Percentiles rank a stretch among this genome's conserved stretches.
Evolutionary conservation across 2,888 invertebrate species (phyloP).

Genomic region (Leptopilina myrica): DNA sequence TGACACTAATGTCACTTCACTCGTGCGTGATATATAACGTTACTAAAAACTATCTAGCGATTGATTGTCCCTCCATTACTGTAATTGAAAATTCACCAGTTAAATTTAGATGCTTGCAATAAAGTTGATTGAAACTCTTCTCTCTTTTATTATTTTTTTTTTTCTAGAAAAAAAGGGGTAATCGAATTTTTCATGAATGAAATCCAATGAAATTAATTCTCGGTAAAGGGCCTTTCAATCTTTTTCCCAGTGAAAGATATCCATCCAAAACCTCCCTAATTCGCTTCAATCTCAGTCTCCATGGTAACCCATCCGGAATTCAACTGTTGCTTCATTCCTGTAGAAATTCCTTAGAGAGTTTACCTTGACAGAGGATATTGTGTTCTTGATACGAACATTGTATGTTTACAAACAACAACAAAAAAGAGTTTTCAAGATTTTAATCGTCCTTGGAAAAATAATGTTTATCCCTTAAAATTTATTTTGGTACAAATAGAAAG

Average conservation of each 20-base stretch:
- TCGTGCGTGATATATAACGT: neutral
- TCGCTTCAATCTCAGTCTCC: constrained; percentile 25
- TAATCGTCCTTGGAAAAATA: neutral
- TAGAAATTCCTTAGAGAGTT: constrained; percentile 34
- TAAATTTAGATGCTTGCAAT: neutral
- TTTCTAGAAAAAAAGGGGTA: neutral
- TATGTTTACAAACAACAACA: neutral
- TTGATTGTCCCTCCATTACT: constrained; percentile 4
- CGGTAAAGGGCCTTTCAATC: neutral
- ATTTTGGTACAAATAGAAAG: no score
- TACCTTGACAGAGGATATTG: constrained; percentile 27
- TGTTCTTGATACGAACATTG: neutral
- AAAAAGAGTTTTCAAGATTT: neutral
- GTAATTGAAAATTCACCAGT: neutral
- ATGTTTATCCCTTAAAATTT: neutral
- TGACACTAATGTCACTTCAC: neutral
- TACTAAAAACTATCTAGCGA: neutral
- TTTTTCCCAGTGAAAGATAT: neutral
- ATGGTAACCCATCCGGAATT: constrained; percentile 18
- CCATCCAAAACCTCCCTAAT: constrained; percentile 18
- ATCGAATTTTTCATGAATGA: neutral
- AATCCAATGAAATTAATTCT: neutral
- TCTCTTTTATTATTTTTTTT: no score
- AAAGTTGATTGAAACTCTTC: neutral
- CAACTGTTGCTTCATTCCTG: constrained; percentile 40